These are phyloP conservation scores for Mormoops blainvillei DNA, from an alignment of 2,113 vertebrate genomes.

Conservation along the genomic window DNA sequence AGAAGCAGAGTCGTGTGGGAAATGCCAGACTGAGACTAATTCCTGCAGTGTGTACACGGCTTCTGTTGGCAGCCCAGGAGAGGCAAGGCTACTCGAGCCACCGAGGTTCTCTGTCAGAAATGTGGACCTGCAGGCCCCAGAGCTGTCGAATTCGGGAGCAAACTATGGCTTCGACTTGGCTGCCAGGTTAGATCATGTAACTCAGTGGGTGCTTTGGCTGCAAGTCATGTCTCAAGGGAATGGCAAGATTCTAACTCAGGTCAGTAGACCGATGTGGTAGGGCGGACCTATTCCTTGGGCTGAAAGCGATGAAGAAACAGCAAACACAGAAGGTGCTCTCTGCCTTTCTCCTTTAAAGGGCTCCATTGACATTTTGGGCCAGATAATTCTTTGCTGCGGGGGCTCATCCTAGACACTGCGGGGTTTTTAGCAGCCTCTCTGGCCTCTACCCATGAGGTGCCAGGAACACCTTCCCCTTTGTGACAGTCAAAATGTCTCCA, in stretches of 20 bases:
- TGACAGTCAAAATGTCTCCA: not conserved
- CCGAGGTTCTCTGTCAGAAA: not conserved
- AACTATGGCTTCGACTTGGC: not conserved
- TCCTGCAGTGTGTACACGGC: not conserved
- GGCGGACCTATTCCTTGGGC: not conserved
- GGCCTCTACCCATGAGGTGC: not conserved
- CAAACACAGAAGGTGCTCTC: not conserved
- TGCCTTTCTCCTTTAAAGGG: not conserved
- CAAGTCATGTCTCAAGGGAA: not conserved
- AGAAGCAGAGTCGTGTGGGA: not conserved
- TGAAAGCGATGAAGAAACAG: not conserved
- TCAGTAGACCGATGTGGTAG: not conserved
- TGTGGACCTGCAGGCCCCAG: not conserved
- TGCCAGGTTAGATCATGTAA: not conserved
- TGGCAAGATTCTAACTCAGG: not conserved
- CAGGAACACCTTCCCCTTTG: not conserved
- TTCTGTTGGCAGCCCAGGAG: not conserved
- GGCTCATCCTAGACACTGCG: not conserved
- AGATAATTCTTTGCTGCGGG: not conserved
- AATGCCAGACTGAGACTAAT: not conserved
- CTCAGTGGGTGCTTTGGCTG: not conserved
- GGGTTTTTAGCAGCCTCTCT: not conserved
- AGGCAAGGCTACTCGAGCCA: not conserved
- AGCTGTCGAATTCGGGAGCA: not conserved
- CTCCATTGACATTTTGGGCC: not conserved